Conservation (phyloP, 2,797 vertebrate genomes). For the Crocodylus rhombifer region DNA sequence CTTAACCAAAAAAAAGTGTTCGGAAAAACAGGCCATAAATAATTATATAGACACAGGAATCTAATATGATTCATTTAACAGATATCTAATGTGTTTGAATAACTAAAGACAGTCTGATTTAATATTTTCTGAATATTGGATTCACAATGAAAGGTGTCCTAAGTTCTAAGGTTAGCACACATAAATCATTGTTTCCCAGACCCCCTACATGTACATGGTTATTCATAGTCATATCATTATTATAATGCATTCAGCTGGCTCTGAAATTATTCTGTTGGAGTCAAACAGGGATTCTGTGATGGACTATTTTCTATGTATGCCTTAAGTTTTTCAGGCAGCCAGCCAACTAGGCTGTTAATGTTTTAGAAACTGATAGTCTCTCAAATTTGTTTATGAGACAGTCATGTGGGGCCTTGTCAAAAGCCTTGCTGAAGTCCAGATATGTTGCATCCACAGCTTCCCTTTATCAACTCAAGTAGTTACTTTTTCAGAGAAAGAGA, state of each 20-base stretch:
- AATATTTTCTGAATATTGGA: background rate
- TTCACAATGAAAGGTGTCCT: background rate
- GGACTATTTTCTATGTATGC: background rate
- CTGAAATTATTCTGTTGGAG: background rate
- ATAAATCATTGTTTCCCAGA: too few species aligned
- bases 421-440: too few species aligned
- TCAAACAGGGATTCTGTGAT: background rate
- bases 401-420: too few species aligned
- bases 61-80: background rate
- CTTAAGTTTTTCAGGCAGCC: background rate
- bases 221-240: background rate
- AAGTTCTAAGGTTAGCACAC: background rate
- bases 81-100: background rate
- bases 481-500: too few species aligned
- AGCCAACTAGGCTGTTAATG: background rate
- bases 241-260: background rate
- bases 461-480: too few species aligned
- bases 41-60: background rate
- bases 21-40: background rate
- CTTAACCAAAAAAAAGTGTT: background rate
- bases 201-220: background rate
- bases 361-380: background rate
- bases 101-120: background rate
- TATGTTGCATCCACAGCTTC: too few species aligned
- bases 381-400: too few species aligned